Percentiles rank a stretch among this genome's conserved stretches.
phyloP scores from a whole-genome alignment of 2,797 vertebrate genomes.

The Trematomus bernacchii region DNA sequence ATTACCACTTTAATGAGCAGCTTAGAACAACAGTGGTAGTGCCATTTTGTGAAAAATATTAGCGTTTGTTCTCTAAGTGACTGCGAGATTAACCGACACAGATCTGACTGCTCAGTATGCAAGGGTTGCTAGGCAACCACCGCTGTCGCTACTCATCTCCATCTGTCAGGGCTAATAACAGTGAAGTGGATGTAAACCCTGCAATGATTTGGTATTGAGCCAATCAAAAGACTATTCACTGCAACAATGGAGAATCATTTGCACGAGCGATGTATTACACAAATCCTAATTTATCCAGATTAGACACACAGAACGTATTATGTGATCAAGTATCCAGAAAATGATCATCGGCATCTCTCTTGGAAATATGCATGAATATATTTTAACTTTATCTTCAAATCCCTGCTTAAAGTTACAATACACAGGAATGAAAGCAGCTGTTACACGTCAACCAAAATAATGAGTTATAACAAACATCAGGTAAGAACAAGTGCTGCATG shows the following conservation, averaged over 20 bases:
- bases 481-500: too few relatives aligned
- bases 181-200: conserved; percentile 39
- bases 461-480: too few relatives aligned
- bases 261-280: neutral
- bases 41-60: conserved; percentile 16
- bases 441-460: too few relatives aligned
- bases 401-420: neutral
- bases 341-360: neutral
- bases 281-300: neutral
- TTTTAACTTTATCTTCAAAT: neutral
- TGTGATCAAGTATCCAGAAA: neutral
- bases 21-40: neutral
- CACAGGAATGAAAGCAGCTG: neutral
- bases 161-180: conserved; percentile 60
- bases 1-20: too few relatives aligned
- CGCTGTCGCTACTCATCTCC: conserved; percentile 60
- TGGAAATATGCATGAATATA: neutral
- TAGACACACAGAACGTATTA: neutral
- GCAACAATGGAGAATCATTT: conserved; percentile 10
- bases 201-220: neutral
- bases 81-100: conserved; percentile 18
- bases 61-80: conserved; percentile 27
- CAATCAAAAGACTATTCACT: conserved; percentile 33
- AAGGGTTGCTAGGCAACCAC: conserved; percentile 55
- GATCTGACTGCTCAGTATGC: conserved; percentile 32